phyloP scores from a whole-genome alignment of 2,797 vertebrate genomes.

The Arvicola amphibius region DNA sequence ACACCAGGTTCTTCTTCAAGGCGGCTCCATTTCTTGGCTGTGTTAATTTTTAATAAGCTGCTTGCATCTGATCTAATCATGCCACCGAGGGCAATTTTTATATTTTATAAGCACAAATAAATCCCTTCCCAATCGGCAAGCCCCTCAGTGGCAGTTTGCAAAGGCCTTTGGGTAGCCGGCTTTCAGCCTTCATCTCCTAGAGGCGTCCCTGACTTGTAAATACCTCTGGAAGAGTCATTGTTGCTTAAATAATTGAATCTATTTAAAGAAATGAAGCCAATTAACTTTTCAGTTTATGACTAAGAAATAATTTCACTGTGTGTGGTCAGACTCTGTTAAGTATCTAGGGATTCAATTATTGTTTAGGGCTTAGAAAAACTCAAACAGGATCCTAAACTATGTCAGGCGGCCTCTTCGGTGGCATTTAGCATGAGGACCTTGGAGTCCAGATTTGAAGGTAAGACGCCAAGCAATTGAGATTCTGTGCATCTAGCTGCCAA shows the following conservation, averaged over 20 bases:
- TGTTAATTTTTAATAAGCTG: slow-evolving; percentile 76
- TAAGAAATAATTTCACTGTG: slow-evolving; percentile 83
- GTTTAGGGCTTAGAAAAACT: slow-evolving; percentile 68
- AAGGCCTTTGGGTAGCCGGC: slow-evolving; percentile 22
- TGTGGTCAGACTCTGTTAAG: slow-evolving; percentile 77
- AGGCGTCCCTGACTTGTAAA: background rate
- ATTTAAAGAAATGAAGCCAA: slow-evolving; percentile 86
- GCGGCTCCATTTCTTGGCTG: background rate
- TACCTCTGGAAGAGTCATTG: slow-evolving; percentile 78
- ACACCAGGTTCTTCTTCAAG: background rate
- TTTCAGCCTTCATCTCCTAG: background rate
- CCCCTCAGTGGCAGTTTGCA: slow-evolving; percentile 56
- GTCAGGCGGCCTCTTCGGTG: background rate
- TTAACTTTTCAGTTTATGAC: slow-evolving; percentile 83
- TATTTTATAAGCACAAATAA: slow-evolving; percentile 75
- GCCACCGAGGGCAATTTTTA: slow-evolving; percentile 67
- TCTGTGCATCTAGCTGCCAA: background rate
- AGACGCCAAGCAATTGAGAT: background rate
- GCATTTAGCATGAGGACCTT: background rate
- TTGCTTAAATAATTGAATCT: slow-evolving; percentile 83
- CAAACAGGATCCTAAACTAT: background rate
- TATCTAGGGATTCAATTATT: slow-evolving; percentile 78
- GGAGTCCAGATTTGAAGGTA: background rate
- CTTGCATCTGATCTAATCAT: slow-evolving; percentile 64
- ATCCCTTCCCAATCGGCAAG: slow-evolving; percentile 64